phyloP scores from a whole-genome alignment of 2,113 vertebrate genomes.

The Clupea harengus region DNA sequence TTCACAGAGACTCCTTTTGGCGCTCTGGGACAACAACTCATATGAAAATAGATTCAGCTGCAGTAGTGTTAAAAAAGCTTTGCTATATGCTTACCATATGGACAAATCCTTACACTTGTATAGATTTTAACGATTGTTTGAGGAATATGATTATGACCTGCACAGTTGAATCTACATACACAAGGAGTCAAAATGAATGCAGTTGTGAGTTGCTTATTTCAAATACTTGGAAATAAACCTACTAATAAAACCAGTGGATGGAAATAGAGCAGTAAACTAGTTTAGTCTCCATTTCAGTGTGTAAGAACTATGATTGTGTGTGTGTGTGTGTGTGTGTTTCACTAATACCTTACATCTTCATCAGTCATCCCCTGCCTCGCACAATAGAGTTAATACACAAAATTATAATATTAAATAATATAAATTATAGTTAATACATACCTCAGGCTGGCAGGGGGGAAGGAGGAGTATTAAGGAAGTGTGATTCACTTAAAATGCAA shows the following conservation, averaged over 20 bases:
- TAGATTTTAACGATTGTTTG: too few relatives aligned
- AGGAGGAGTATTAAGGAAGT: conserved; percentile 50
- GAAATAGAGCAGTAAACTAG: too few relatives aligned
- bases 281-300: too few relatives aligned
- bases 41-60: neutral
- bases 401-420: too few relatives aligned
- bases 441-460: conserved; percentile 33
- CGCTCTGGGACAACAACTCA: neutral
- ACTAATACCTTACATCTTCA: conserved; percentile 47
- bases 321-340: neutral
- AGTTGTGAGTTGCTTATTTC: too few relatives aligned
- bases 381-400: conserved; percentile 53
- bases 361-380: conserved; percentile 45
- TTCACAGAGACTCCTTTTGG: neutral
- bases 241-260: neutral
- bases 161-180: too few relatives aligned
- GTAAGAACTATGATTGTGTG: neutral
- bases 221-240: too few relatives aligned
- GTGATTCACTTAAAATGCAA: conserved; percentile 42
- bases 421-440: conserved; percentile 57
- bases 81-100: neutral
- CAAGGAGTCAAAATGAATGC: too few relatives aligned
- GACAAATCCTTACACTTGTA: neutral
- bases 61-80: neutral
- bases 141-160: too few relatives aligned